Base-by-base conservation (phyloP, 2,113 vertebrate species). In the Gallinago undulata region DNA sequence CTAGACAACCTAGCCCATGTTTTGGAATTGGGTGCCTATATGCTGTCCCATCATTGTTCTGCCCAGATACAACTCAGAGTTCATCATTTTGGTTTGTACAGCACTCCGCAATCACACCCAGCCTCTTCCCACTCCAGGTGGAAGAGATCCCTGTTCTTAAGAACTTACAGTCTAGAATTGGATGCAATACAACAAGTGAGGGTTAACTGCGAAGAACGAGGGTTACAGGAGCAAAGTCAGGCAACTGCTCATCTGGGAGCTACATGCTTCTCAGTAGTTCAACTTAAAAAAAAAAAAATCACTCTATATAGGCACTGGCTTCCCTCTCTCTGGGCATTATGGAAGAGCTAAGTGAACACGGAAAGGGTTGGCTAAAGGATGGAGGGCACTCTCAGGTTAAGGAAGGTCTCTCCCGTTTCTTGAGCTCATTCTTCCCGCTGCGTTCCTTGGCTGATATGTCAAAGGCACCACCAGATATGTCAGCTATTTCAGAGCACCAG, bases 141-240 rank as follows among this genome's bases (percentile, higher is more conserved):
- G 31, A 90, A 60, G 37, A 90, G 51, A 76, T 67, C 92, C 94
- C 92, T 94, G 95, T 95, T 95, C 94, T 89, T 69, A 62, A 85
- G 94, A 96, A 94, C 94, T 96, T 94, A 94, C 95, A 96, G 84
- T 87, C 96, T 95, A 95, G 84, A 94, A 82, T 88, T 10, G 37
- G 62, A 80, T 82, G 48, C 11, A 67, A 72, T 53, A 94, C 89
- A 72, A 74, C 7, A 83, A 77, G 59, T 47, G 51, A 94, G 72
- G 51, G 48, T 48, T 45, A 80, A 75, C 47, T 90, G 69, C 66
- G 89, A 87, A 81, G 72, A 83, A 77, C 37, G 75, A 93, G 35
- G 83, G 76, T 80, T 72, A 94, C 86, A 89, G 51, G 72, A 89
- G 24, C 48, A 78, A 73, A 77, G 35, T 21, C 60, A 75, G 51